Evolutionary conservation across 2,113 vertebrate species (phyloP), one percentile per base, ranked within the genome.

Genomic region (Cynopterus brachyotis): DNA sequence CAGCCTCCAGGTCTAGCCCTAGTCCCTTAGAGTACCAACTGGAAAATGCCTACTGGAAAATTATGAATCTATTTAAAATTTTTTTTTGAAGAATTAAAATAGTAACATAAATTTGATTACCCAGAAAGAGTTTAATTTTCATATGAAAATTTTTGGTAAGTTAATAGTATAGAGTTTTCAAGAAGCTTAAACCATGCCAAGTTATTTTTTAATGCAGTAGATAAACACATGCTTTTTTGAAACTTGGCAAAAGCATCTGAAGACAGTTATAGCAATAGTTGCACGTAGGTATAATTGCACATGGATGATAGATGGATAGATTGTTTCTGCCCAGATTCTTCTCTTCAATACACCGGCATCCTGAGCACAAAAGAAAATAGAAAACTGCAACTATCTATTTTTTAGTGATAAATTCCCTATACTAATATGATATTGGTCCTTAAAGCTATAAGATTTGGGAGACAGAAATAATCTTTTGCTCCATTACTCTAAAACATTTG

Each of bases 41-140:
- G 57, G 72, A 90, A 95, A 92, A 91, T 89, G 55, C 32, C 32
- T 45, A 45, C 45, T 62, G 69, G 70, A 84, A 73, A 75, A 86
- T 69, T 50, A 93, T 30, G 35, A 90, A 78, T 64, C 70, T 83
- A 50, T 78, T 96, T 79, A 83, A 67, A 60, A 3, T 32, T 79
- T 96, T 91, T 95, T 95, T 82, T 84, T 76, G 50, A 96, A 79
- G 70, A 98, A 98, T 85, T 96, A 10, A 97, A 95, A 96, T 95
- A 86, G 92, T 45, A 90, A 72, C 37, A 62, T 93, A 96, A 96
- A 93, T 93, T 97, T 97, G 95, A 72, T 47, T 97, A 95, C 69
- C 62, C 6, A 91, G 88, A 16, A 83, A 79, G 17, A 97, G 20
- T 75, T 92, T 95, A 97, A 97, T 96, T 94, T 47, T 91, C 42